phyloP scores from a whole-genome alignment of 2,113 vertebrate species.

The Embiotoca jacksoni region DNA sequence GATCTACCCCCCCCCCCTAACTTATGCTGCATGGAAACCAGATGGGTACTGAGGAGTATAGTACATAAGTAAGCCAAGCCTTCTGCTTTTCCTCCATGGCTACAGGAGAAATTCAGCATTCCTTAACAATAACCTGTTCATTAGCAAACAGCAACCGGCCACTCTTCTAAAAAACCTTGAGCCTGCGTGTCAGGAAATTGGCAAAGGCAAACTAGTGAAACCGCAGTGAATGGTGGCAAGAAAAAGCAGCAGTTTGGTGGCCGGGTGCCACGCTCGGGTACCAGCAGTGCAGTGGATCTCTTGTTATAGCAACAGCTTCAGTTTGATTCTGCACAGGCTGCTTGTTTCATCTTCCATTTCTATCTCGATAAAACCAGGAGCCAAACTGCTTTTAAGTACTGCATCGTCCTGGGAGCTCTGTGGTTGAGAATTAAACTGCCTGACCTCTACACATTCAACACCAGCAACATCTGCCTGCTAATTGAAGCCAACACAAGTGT shows the following conservation, averaged over 20 bases:
- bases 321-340: constrained; percentile 47
- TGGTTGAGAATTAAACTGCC: constrained; percentile 8
- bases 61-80: constrained; percentile 55
- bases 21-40: constrained; percentile 54
- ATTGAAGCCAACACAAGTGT: constrained; percentile 20
- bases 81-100: constrained; percentile 38
- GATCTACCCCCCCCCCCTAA: constrained; percentile 11
- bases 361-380: constrained; percentile 28
- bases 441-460: constrained; percentile 24
- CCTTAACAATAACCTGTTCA: constrained; percentile 60
- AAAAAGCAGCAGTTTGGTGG: constrained; percentile 46
- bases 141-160: constrained; percentile 38
- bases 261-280: constrained; percentile 50
- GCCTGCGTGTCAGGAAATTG: constrained; percentile 61
- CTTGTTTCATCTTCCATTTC: constrained; percentile 47
- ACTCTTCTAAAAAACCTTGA: constrained; percentile 51
- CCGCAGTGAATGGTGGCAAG: constrained; percentile 59
- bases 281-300: constrained; percentile 42
- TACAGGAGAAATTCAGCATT: constrained; percentile 60
- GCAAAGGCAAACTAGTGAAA: constrained; percentile 62
- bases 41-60: constrained; percentile 56
- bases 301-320: constrained; percentile 43
- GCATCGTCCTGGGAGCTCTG: constrained; percentile 26
- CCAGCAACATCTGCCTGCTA: constrained; percentile 39
- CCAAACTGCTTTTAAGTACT: constrained; percentile 31